Evolutionary conservation across 2,797 vertebrate genomes (phyloP).

Genomic region (Silurus lanzhouensis): DNA sequence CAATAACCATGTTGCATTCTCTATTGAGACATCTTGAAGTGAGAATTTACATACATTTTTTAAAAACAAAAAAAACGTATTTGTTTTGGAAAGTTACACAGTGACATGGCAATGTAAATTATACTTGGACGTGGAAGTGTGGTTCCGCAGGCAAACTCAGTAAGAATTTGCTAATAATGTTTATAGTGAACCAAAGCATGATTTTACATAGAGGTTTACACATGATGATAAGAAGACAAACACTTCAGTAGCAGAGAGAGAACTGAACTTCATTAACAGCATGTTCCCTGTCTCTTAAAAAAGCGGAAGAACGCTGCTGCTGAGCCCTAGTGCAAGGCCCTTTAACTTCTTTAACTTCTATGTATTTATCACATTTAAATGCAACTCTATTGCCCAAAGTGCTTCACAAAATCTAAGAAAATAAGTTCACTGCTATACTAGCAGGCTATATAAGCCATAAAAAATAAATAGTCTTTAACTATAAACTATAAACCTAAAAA

Average conservation of each 20-base stretch:
- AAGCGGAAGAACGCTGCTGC: no score
- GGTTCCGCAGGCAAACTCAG: neutral
- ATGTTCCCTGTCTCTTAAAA: neutral
- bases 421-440: no score
- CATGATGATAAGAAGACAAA: neutral
- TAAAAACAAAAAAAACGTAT: neutral
- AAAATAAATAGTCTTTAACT: no score
- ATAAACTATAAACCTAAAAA: no score
- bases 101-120: neutral
- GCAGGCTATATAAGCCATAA: no score
- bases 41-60: neutral
- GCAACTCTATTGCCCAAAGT: no score
- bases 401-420: no score
- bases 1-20: conserved; percentile 8
- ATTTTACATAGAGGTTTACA: neutral
- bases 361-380: no score
- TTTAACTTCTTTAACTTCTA: no score
- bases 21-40: neutral
- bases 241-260: neutral
- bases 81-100: neutral
- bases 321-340: no score
- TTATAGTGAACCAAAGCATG: neutral
- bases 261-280: neutral
- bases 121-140: neutral
- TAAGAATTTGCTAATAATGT: neutral